Base-by-base conservation (phyloP, 1,140 invertebrate species). In the Drosophila grimshawi region DNA sequence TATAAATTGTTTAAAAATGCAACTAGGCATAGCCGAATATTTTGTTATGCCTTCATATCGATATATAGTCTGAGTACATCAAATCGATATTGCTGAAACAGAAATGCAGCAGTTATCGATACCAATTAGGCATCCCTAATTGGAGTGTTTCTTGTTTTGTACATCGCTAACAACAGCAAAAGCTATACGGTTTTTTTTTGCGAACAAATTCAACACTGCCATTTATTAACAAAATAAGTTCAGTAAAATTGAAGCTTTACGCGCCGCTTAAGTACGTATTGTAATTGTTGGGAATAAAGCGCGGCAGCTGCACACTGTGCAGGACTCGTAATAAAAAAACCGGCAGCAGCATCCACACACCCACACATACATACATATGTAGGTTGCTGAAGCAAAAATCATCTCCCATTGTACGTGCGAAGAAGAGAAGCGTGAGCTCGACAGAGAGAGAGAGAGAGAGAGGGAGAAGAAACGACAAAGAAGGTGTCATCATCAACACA, bases 401-500 rank as follows among this genome's bases (percentile, higher is more conserved):
- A 67, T 67, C 55, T 67, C 57, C 57, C 29, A 60, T 60, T 67
- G 43, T 56, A 48, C 46, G 65, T 68, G 51, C 37, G 29, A 35
- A 43, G 29, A 41, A 49, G 10, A 62, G n/a, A 52, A 19, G 19
- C 19, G 19, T 19, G 19, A 19, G 19, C 19, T 19, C 19, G 30
- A 49, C 33, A 33, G 19, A 59, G 8, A 59, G 27, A 67, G 29
- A 5, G 56, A 43, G 56, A 60, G 19, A 7, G 8, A 5, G 45
- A 30, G 68, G 4, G 7, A 43, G 55, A 48, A 27, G 2, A 29
- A 60, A 37, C 52, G 49, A 43, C 30, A 39, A 11, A 35, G 43
- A 39, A 45, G 52, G 71, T 74, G 71, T 53, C 65, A 74, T 74
- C 71, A 74, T 74, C 71, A 69, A 55, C 57, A 69, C 10, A 69